phyloP scores from a whole-genome alignment of 1,140 invertebrate species.

The Riptortus pedestris region DNA sequence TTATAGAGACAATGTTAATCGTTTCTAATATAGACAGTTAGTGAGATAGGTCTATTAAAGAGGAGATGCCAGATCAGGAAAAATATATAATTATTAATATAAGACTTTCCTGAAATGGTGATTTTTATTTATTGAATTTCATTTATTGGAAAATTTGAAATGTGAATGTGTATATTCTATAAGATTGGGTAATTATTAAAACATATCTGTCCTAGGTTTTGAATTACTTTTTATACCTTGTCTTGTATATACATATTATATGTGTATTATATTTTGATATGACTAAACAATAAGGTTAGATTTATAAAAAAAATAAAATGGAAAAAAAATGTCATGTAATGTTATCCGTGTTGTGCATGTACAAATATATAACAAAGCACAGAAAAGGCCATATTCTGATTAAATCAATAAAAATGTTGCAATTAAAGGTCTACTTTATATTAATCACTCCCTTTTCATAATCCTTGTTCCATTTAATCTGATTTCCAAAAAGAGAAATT shows the following conservation, averaged over 20 bases:
- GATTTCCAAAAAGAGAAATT: too few relatives aligned
- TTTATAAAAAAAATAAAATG: constrained; percentile 9
- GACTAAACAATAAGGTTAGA: constrained; percentile 13
- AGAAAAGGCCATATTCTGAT: not conserved
- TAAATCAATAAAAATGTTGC: not conserved
- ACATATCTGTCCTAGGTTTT: constrained; percentile 26
- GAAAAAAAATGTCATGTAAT: not conserved
- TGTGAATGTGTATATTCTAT: not conserved
- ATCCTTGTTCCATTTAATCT: too few relatives aligned
- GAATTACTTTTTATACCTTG: constrained; percentile 5
- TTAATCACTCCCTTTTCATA: too few relatives aligned
- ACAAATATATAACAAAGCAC: not conserved
- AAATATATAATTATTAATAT: not conserved
- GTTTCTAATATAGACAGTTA: constrained; percentile 14
- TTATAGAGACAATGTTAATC: constrained; percentile 6
- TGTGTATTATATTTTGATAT: constrained; percentile 21
- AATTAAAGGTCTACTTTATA: too few relatives aligned
- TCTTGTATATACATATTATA: constrained; percentile 15
- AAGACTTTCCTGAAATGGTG: not conserved
- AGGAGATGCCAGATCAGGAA: not conserved
- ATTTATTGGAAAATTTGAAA: too few relatives aligned
- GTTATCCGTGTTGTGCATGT: not conserved
- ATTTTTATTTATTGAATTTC: not conserved
- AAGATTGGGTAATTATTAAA: constrained; percentile 13
- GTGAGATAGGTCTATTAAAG: not conserved